Percentiles rank a stretch among this genome's conserved stretches.
Conservation (phyloP, 2,113 vertebrate species). For the Leiothrix lutea region DNA sequence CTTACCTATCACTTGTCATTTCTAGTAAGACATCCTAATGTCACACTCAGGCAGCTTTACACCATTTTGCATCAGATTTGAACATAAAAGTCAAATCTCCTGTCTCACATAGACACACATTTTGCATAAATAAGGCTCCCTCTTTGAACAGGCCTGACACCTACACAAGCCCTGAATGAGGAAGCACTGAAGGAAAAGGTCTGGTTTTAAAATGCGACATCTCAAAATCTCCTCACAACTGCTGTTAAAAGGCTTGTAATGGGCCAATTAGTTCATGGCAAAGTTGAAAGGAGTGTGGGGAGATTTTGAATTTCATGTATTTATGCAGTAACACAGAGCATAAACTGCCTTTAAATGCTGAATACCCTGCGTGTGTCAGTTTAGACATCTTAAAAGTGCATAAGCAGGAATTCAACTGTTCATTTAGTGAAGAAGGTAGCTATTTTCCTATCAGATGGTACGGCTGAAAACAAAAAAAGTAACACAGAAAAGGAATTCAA, state of each 20-base stretch:
- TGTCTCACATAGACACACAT: background rate
- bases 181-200: background rate
- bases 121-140: background rate
- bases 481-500: background rate
- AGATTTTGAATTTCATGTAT: background rate
- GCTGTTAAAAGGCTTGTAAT: background rate
- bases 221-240: background rate
- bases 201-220: background rate
- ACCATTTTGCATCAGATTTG: background rate
- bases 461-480: background rate
- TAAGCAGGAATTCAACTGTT: background rate
- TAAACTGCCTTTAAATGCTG: background rate
- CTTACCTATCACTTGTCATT: background rate
- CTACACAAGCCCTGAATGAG: background rate
- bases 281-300: background rate
- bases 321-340: background rate
- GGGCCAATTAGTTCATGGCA: background rate
- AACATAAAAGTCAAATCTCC: background rate
- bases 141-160: background rate
- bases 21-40: background rate
- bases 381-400: background rate
- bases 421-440: background rate
- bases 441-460: background rate
- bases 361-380: accelerated
- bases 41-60: background rate